phyloP scores from a whole-genome alignment of 1,140 invertebrate genomes.

The Spodoptera litura region DNA sequence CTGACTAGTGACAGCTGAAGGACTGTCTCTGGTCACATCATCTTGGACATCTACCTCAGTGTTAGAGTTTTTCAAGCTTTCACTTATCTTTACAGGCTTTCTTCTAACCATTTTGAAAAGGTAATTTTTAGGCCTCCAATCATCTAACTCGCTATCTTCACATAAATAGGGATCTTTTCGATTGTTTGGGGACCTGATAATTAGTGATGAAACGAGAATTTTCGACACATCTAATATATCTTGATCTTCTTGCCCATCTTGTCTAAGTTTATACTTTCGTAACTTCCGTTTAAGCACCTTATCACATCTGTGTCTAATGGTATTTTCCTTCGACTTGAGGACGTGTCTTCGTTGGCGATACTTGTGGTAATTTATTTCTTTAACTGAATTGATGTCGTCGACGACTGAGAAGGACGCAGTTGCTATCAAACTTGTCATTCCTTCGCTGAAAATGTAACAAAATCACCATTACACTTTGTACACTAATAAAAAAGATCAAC shows the following conservation, averaged over 20 bases:
- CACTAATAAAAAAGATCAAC: neutral
- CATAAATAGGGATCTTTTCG: constrained; percentile 43
- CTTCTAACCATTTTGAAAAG: constrained; percentile 74
- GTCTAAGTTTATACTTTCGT: constrained; percentile 77
- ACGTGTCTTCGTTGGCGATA: constrained; percentile 57
- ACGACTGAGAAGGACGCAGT: constrained; percentile 23
- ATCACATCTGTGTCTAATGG: constrained; percentile 66
- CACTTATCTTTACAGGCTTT: constrained; percentile 23
- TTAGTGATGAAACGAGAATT: constrained; percentile 64
- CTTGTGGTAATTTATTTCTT: constrained; percentile 27
- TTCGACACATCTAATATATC: constrained; percentile 77
- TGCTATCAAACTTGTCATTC: constrained; percentile 58
- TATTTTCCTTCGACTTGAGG: constrained; percentile 70
- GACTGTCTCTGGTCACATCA: neutral
- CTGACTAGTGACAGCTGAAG: constrained; percentile 18
- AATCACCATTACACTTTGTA: constrained; percentile 4
- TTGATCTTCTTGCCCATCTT: constrained; percentile 76
- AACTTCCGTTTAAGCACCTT: constrained; percentile 72
- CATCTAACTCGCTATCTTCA: constrained; percentile 49
- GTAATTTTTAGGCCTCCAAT: constrained; percentile 67
- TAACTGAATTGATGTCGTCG: constrained; percentile 40
- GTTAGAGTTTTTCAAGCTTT: constrained; percentile 1
- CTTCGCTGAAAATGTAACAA: constrained; percentile 54
- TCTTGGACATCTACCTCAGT: neutral
- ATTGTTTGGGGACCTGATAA: constrained; percentile 70